Evolutionary conservation across 2,113 vertebrate species (phyloP).

Genomic region (Megaceryle torquata): DNA sequence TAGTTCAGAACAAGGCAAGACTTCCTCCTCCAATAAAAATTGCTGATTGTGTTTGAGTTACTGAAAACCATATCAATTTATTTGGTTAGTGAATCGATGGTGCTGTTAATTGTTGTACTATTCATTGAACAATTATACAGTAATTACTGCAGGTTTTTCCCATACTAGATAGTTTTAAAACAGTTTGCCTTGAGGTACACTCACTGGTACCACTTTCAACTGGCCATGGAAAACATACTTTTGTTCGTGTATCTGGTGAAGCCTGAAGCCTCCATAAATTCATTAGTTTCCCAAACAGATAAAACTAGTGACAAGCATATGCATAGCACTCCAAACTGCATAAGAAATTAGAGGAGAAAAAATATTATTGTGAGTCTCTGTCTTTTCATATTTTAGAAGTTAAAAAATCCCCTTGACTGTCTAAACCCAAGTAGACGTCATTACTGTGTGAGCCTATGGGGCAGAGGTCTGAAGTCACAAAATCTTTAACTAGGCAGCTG

Average conservation of each 20-base stretch:
- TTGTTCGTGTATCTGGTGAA: background rate
- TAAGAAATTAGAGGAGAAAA: background rate
- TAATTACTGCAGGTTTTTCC: background rate
- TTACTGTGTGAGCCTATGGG: background rate
- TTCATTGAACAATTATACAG: background rate
- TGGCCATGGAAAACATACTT: background rate
- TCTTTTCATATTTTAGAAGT: background rate
- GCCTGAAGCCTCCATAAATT: background rate
- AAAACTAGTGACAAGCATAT: background rate
- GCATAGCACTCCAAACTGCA: background rate
- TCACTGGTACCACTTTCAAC: background rate
- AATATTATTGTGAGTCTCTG: background rate
- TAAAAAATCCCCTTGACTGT: background rate
- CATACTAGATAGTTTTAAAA: background rate
- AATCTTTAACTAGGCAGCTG: background rate
- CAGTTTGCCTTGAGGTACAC: background rate
- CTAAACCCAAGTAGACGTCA: background rate
- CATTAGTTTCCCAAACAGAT: background rate
- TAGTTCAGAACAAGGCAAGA: background rate
- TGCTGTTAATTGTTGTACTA: background rate
- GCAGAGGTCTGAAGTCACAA: background rate
- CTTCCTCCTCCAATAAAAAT: background rate
- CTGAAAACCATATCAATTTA: fast-evolving
- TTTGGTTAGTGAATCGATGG: background rate
- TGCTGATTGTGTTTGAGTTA: background rate